phyloP scores from a whole-genome alignment of 2,888 invertebrate genomes.

The Eilema depressum region DNA sequence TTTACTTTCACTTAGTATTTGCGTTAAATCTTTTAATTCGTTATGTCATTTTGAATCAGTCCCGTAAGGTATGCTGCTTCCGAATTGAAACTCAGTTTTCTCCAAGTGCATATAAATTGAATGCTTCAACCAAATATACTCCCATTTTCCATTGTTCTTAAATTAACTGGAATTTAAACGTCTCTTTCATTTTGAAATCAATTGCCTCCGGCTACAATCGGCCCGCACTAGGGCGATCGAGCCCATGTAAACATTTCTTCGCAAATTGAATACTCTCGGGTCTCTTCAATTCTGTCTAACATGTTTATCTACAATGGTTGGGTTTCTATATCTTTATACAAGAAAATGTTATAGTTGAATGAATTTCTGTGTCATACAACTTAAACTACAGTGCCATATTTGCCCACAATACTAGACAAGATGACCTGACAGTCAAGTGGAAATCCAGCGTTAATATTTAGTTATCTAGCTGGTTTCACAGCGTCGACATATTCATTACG shows the following conservation, averaged over 20 bases:
- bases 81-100: background rate
- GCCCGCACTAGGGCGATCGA: conserved; percentile 27
- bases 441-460: background rate
- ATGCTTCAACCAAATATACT: too few relatives aligned
- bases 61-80: background rate
- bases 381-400: background rate
- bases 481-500: background rate
- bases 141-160: background rate
- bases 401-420: too few relatives aligned
- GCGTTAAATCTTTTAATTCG: too few relatives aligned
- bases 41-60: too few relatives aligned
- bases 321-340: background rate
- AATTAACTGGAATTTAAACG: background rate
- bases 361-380: background rate
- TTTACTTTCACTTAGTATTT: too few relatives aligned
- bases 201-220: conserved; percentile 33
- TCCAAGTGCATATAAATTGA: background rate
- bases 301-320: conserved; percentile 16
- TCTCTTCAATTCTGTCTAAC: conserved; percentile 15
- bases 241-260: conserved; percentile 55
- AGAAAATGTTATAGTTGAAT: background rate
- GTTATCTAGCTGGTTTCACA: background rate
- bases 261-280: conserved; percentile 37
- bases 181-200: conserved; percentile 48
- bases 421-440: background rate